Evolutionary conservation across 2,888 invertebrate genomes (phyloP).

Genomic region (Noctuana brunneofusca): DNA sequence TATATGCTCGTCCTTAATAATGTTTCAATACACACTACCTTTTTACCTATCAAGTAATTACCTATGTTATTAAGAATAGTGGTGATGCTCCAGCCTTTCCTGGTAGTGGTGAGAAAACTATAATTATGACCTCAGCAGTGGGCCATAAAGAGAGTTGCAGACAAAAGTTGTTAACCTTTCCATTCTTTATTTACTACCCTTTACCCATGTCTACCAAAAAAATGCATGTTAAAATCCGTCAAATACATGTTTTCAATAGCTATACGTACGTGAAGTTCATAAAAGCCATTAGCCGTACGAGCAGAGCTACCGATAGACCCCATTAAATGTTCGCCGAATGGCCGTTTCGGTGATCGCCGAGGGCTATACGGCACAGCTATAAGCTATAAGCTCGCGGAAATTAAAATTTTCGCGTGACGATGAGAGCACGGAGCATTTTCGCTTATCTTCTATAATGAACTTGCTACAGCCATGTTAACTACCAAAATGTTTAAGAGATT

Average conservation of each 20-base stretch:
- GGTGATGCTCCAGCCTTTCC: too few relatives aligned
- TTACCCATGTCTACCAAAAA: too few relatives aligned
- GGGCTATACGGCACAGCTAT: background rate
- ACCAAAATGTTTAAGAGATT: background rate
- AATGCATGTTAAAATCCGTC: too few relatives aligned
- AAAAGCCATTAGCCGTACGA: conserved; percentile 16
- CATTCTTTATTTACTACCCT: too few relatives aligned
- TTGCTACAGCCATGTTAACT: background rate
- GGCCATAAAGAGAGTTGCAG: too few relatives aligned
- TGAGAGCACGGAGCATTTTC: conserved; percentile 6
- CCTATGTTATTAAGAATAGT: too few relatives aligned
- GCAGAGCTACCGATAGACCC: conserved; percentile 50
- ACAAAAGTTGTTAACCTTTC: too few relatives aligned
- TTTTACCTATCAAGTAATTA: too few relatives aligned
- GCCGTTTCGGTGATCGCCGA: conserved; percentile 6
- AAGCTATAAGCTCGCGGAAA: conserved; percentile 11
- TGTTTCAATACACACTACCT: too few relatives aligned
- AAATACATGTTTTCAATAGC: background rate
- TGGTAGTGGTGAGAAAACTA: too few relatives aligned
- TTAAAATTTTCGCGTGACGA: conserved; percentile 14
- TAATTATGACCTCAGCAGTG: too few relatives aligned
- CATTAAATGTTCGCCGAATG: conserved; percentile 37
- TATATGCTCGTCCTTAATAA: too few relatives aligned
- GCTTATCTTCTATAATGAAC: conserved; percentile 4
- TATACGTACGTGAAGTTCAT: conserved; percentile 3